phyloP scores from a whole-genome alignment of 2,113 vertebrate species.

The Lepidothrix coronata region DNA sequence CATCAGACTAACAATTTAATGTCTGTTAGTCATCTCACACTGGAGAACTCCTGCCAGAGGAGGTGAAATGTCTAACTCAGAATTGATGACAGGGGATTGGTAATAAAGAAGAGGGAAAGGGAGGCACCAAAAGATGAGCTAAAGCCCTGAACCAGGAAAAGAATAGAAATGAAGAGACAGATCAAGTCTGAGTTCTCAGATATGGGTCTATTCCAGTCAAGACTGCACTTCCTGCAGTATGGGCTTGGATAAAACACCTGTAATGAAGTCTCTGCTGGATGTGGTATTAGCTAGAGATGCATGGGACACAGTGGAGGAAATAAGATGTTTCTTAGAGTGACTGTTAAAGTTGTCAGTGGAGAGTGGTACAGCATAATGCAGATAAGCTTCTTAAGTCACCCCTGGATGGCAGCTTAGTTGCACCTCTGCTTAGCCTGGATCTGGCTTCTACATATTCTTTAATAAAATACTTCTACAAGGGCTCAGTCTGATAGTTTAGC shows the following conservation, averaged over 20 bases:
- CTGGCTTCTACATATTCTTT: constrained; percentile 13
- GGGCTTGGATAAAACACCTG: not conserved
- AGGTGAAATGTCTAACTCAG: constrained; percentile 28
- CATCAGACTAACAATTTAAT: constrained; percentile 52
- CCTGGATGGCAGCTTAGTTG: constrained; percentile 29
- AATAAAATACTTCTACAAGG: not conserved
- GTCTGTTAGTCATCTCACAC: constrained; percentile 54
- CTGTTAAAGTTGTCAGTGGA: not conserved
- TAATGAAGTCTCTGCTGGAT: not conserved
- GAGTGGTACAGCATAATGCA: constrained; percentile 18
- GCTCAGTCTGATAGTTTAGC: not conserved
- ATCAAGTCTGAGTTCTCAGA: not conserved
- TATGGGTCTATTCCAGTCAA: not conserved
- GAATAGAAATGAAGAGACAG: not conserved
- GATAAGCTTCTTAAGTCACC: constrained; percentile 40
- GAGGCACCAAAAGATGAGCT: not conserved
- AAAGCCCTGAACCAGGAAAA: not conserved
- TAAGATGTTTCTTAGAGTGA: constrained; percentile 11
- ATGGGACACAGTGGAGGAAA: not conserved
- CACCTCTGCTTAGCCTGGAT: not conserved
- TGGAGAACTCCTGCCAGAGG: constrained; percentile 13
- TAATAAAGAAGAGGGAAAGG: not conserved
- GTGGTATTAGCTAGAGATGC: not conserved
- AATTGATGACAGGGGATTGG: constrained; percentile 14
- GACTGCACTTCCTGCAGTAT: accelerated